These are phyloP conservation scores for Caenorhabditis remanei DNA, from an alignment of 1,140 invertebrate genomes.

Conservation along the genomic window DNA sequence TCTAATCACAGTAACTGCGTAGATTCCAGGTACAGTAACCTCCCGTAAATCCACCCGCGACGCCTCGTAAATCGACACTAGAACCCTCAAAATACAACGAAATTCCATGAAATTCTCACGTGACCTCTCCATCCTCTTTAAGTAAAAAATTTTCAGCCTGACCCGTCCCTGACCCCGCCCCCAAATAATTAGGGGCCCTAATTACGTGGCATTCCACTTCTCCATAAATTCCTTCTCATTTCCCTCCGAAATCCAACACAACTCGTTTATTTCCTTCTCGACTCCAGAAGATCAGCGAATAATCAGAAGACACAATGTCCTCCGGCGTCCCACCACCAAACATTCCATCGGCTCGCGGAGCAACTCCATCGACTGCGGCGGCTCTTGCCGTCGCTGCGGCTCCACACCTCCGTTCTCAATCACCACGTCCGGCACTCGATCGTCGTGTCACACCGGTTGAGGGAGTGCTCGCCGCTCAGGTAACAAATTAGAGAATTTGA, in stretches of 20 bases:
- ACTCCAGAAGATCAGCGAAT: too few species aligned
- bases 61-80: too few species aligned
- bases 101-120: too few species aligned
- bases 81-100: too few species aligned
- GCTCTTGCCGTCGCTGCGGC: neutral
- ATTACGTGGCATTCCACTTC: neutral
- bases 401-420: neutral
- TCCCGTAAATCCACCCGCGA: too few species aligned
- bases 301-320: neutral
- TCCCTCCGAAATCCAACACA: neutral
- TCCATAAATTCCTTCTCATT: too few species aligned
- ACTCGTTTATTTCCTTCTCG: neutral
- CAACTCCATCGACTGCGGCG: neutral
- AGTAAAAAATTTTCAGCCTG: too few species aligned
- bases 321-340: neutral
- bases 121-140: too few species aligned
- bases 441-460: neutral
- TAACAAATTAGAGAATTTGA: neutral
- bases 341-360: neutral
- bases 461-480: neutral
- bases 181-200: too few species aligned
- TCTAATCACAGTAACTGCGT: too few species aligned
- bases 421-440: neutral
- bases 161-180: too few species aligned
- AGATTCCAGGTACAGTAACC: too few species aligned